Evolutionary conservation across 2,888 invertebrate genomes (phyloP).

Genomic region (Drosophila leonis): DNA sequence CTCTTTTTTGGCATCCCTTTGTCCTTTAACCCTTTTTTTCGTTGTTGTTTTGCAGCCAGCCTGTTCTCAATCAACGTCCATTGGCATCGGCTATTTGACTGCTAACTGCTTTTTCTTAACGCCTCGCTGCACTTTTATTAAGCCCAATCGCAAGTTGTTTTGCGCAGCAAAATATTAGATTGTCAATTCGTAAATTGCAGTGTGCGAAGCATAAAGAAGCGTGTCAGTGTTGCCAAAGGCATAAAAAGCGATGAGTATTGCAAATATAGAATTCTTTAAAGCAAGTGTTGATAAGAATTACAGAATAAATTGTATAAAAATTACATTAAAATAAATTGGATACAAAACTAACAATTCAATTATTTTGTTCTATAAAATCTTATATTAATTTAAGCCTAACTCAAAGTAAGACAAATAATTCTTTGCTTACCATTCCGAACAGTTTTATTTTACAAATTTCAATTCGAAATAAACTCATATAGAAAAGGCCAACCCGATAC

Average conservation of each 20-base stretch:
- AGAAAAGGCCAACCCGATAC: not conserved
- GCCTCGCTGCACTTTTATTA: conserved; percentile 75
- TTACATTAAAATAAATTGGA: too few relatives aligned
- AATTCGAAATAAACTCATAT: not conserved
- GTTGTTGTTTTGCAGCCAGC: conserved; percentile 7
- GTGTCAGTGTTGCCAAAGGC: conserved; percentile 43
- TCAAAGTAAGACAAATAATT: not conserved
- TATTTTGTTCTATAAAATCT: too few relatives aligned
- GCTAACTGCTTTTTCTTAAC: conserved; percentile 79
- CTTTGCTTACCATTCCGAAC: not conserved
- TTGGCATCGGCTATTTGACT: conserved; percentile 59
- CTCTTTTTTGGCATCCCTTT: not conserved
- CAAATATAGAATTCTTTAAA: not conserved
- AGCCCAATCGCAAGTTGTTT: conserved; percentile 51
- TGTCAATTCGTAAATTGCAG: conserved; percentile 75
- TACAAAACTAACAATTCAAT: too few relatives aligned
- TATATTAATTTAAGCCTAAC: too few relatives aligned
- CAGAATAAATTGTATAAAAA: not conserved
- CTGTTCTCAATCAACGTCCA: conserved; percentile 63
- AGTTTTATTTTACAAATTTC: not conserved
- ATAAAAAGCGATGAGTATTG: not conserved
- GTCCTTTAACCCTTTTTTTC: conserved; percentile 7
- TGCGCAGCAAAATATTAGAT: conserved; percentile 69
- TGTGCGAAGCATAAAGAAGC: conserved; percentile 66
- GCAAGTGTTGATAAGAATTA: not conserved